Conservation (phyloP, 2,888 invertebrate genomes). For the Nephrotoma appendiculata region DNA sequence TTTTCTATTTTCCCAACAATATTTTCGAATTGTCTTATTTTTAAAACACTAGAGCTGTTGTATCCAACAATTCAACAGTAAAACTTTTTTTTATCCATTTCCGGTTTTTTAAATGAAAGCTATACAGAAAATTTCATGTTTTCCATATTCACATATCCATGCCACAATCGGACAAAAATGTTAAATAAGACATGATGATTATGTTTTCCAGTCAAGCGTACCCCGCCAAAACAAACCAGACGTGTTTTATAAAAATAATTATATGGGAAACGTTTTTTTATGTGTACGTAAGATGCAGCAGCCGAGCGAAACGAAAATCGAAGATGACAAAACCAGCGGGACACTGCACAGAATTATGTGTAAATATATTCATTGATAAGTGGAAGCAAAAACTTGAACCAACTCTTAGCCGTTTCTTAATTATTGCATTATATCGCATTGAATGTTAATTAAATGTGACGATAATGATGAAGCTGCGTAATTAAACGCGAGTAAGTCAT, state of each 20-base stretch:
- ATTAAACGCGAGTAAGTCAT: neutral
- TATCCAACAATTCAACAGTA: neutral
- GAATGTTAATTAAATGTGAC: neutral
- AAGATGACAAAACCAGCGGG: neutral
- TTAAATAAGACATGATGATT: neutral
- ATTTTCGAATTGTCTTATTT: neutral
- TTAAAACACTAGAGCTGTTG: neutral
- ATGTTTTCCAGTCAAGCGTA: neutral
- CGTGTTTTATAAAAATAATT: neutral
- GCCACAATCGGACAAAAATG: neutral
- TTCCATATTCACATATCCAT: neutral
- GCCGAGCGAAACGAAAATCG: neutral
- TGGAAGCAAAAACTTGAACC: neutral
- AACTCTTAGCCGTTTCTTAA: neutral
- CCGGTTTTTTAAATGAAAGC: neutral
- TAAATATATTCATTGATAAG: neutral
- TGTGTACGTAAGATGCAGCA: neutral
- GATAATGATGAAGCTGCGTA: neutral
- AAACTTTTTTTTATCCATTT: neutral
- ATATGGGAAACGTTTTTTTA: neutral
- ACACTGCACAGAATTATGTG: neutral
- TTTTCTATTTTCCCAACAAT: neutral
- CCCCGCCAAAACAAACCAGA: neutral
- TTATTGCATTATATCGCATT: neutral
- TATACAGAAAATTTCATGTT: neutral